Conservation (phyloP, 2,113 vertebrate genomes). For the Triplophysa dalaica region DNA sequence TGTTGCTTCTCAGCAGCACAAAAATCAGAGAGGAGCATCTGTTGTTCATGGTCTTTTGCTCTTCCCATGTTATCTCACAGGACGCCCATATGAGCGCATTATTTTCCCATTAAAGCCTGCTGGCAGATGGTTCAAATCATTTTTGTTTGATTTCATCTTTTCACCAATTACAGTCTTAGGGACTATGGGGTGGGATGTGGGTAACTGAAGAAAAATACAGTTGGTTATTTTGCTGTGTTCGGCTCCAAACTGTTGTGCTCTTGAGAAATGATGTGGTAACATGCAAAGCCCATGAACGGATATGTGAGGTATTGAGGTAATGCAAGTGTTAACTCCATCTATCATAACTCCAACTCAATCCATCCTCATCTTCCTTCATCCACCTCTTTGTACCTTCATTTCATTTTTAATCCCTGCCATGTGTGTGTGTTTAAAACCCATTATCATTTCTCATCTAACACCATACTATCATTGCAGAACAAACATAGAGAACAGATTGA, state of each 20-base stretch:
- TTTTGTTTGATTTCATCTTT: slow-evolving; percentile 32
- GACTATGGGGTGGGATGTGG: slow-evolving; percentile 2
- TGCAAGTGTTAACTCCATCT: neutral
- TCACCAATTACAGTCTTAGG: slow-evolving; percentile 20
- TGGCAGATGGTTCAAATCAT: slow-evolving; percentile 39
- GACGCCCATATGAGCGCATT: slow-evolving; percentile 44
- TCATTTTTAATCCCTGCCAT: neutral
- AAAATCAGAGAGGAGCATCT: slow-evolving; percentile 51
- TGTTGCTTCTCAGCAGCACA: slow-evolving; percentile 38
- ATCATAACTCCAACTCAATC: slow-evolving; percentile 13
- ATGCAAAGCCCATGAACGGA: slow-evolving; percentile 36
- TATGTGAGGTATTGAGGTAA: slow-evolving; percentile 10
- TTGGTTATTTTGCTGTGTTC: neutral
- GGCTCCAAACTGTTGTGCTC: slow-evolving; percentile 4
- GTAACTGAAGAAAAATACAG: slow-evolving; percentile 15
- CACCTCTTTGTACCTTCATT: neutral
- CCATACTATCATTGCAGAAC: slow-evolving; percentile 86
- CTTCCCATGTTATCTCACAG: slow-evolving; percentile 43
- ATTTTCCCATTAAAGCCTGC: slow-evolving; percentile 53
- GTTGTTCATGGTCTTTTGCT: slow-evolving; percentile 53
- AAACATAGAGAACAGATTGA: slow-evolving; percentile 69
- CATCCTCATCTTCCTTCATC: slow-evolving; percentile 20
- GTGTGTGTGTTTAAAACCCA: slow-evolving; percentile 35
- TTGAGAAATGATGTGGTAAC: slow-evolving; percentile 17
- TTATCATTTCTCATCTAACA: slow-evolving; percentile 52